Evolutionary conservation across 2,888 invertebrate genomes (phyloP).

Genomic region (Meliscaeva auricollis): DNA sequence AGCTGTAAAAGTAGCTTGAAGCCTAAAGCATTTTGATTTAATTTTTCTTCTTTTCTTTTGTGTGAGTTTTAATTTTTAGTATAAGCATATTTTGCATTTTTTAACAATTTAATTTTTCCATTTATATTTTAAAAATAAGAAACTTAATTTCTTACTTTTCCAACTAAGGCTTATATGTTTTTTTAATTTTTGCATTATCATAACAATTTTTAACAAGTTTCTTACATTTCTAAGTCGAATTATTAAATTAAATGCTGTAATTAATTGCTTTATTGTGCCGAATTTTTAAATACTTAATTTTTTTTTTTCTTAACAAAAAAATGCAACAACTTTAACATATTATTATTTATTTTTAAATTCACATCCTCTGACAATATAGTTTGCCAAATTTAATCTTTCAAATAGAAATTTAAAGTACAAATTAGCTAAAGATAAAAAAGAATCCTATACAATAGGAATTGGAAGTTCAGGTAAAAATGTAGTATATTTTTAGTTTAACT

Average conservation of each 20-base stretch:
- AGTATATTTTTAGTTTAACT: conserved; percentile 45
- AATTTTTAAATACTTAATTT: conserved; percentile 9
- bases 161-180: conserved; percentile 44
- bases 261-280: conserved; percentile 52
- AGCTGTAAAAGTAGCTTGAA: conserved; percentile 45
- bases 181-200: conserved; percentile 8
- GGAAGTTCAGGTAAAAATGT: conserved; percentile 68
- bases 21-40: conserved; percentile 32
- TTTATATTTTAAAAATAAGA: not conserved
- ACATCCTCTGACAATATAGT: not conserved
- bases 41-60: not conserved
- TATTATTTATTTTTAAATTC: not conserved
- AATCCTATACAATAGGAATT: conserved; percentile 61
- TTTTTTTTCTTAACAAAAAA: conserved; percentile 21
- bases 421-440: conserved; percentile 49
- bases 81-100: conserved; percentile 53
- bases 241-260: conserved; percentile 19
- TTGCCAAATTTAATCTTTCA: conserved; percentile 9
- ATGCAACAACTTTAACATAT: conserved; percentile 20
- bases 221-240: conserved; percentile 25
- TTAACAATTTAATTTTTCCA: conserved; percentile 9
- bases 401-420: conserved; percentile 31
- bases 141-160: conserved; percentile 14
- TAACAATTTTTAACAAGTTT: conserved; percentile 27
- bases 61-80: conserved; percentile 15